Conservation (phyloP, 2,797 vertebrate genomes). For the Podarcis siculus region DNA sequence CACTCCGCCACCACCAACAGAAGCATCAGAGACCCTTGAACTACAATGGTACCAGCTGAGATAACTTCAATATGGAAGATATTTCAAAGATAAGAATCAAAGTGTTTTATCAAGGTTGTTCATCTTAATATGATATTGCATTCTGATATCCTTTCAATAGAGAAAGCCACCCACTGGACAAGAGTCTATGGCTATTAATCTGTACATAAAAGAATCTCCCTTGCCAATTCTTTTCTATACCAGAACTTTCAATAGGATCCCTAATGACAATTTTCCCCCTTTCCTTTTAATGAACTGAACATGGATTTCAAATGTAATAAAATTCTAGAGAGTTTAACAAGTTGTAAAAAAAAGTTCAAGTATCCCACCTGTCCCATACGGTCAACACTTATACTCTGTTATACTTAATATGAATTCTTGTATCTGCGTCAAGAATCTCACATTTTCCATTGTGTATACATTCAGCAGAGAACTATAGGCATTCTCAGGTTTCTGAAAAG, state of each 20-base stretch:
- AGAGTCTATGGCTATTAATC: slow-evolving; percentile 48
- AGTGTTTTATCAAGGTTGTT: slow-evolving; percentile 64
- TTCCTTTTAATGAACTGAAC: slow-evolving; percentile 39
- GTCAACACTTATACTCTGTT: slow-evolving; percentile 1
- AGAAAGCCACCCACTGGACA: slow-evolving; percentile 65
- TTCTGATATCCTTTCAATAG: slow-evolving; percentile 56
- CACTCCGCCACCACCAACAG: slow-evolving; percentile 55
- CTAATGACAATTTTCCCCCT: slow-evolving; percentile 45
- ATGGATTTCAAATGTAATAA: slow-evolving; percentile 23
- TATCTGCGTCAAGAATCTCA: not conserved
- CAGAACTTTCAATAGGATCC: slow-evolving; percentile 38
- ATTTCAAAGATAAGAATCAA: slow-evolving; percentile 67
- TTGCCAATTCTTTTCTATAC: slow-evolving; percentile 2
- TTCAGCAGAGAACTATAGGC: not conserved
- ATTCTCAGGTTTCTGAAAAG: not conserved
- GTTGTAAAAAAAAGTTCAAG: not conserved
- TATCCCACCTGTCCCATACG: not conserved
- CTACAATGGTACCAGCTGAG: slow-evolving; percentile 31
- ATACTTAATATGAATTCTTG: not conserved
- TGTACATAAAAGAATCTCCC: slow-evolving; percentile 56
- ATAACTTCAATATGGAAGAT: slow-evolving; percentile 47
- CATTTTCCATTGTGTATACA: not conserved
- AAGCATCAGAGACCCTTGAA: slow-evolving; percentile 34
- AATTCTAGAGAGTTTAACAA: slow-evolving; percentile 29
- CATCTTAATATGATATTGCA: slow-evolving; percentile 54